Base-by-base conservation (phyloP, 2,797 vertebrate genomes). In the Peromyscus eremicus region DNA sequence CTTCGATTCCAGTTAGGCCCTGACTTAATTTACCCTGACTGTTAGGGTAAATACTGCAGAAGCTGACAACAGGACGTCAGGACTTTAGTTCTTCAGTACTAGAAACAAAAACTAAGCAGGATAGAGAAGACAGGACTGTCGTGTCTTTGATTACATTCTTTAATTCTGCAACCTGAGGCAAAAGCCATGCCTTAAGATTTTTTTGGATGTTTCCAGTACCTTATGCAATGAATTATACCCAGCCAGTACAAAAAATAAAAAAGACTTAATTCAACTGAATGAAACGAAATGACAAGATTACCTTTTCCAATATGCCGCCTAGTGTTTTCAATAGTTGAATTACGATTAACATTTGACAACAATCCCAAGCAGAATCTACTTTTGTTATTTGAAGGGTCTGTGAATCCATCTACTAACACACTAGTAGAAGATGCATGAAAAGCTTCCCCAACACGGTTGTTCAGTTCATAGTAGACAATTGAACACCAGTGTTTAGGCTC, bases 401-500 rank as follows among this genome's bases (percentile, higher is more conserved):
- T 99, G 98, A 99, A 99, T 84, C 99, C 99, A 92, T 99, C 99
- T 52, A 99, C 99, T 80, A 99, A 98, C 93, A 99, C 99, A 46
- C 99, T 99, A 95, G 99, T 99, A 57, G 99, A 99, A 85, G 99
- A 99, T 37, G 99, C 99, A 25, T 99, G 99, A 98, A 99, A 99
- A 91, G 99, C 99, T 97, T 99, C 99, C 12, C 99, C 99, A 73
- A 99, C 99, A 29, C 99, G 99, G 95, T 99, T 99, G 97, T 99
- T 99, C 97, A 99, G 98, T 98, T 99, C 99, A 13, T 99, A 99
- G 98, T 99, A 99, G 97, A 99, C 99, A 92, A 99, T 99, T 34
- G 99, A 99, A 98, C 99, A 99, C 99, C 99, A 99, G 98, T 99
- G 99, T 96, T 99, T 99, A 70, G 99, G 99, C 89, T 99, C 99